Base-by-base conservation (phyloP, 2,888 invertebrate genomes). In the Aplocera efformata region DNA sequence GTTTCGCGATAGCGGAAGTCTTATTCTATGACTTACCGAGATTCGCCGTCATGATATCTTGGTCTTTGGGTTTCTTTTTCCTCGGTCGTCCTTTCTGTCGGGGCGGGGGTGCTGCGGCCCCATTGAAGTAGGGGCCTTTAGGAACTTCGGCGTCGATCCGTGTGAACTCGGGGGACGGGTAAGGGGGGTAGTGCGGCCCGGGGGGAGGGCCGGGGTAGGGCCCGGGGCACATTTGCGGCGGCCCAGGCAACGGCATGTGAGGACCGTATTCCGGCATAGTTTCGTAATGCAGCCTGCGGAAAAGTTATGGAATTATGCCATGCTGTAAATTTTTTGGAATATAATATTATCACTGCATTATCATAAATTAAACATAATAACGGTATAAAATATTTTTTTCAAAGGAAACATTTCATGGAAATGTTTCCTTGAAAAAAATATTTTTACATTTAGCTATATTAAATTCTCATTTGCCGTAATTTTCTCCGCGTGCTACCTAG, bases 31-130 rank as follows among this genome's bases (percentile, higher is more conserved):
- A 80, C 93, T 92, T 82, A 95, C 96, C 96, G 79, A 96, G 91
- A 80, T 92, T 95, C 35, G 95, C 94, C 35, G 94, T 93, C 92
- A 96, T 93, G 45, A 94, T 91, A 69, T 96, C 96, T 61, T 96
- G 91, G 74, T 96, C 96, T 89, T 96, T 96, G 35, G 95, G 96
- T 81, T 97, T 97, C 90, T 97, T 91, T 88, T 97, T 97, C 72
- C 97, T 90, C 22, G 97, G 97, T 56, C 98, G 90, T 6, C 97
- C 97, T 90, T 98, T 98, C 80, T 97, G 97, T 60, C 96, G 90
- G 4, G 96, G 95, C n/a, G 92, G 91, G 32, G 88, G 85, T 24
- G 82, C 80, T 5, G 83, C 48, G 38, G 86, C 80, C 6, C 91
- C 91, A 59, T 91, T 91, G 73, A 90, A 91, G 72, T 90, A 91